Percentiles rank a stretch among this genome's conserved stretches.
These are phyloP conservation scores for Ceyx cyanopectus DNA, from an alignment of 2,113 vertebrate genomes.

Conservation along the genomic window DNA sequence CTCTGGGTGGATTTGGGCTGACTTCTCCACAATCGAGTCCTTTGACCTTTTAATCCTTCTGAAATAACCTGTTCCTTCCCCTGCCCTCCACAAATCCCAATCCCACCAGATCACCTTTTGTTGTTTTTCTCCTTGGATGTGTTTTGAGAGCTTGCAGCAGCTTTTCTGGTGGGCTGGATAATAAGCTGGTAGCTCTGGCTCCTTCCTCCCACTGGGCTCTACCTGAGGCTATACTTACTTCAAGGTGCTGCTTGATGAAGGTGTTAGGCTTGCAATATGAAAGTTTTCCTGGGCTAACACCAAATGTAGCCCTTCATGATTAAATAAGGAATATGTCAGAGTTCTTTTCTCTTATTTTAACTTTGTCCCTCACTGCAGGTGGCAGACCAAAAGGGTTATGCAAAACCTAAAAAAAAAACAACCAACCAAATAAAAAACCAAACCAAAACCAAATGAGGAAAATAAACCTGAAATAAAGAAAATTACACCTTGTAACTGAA, in stretches of 20 bases:
- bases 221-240: neutral
- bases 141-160: slow-evolving; percentile 34
- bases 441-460: neutral
- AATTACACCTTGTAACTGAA: neutral
- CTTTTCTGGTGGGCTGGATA: slow-evolving; percentile 23
- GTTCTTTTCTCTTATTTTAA: neutral
- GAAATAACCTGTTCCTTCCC: slow-evolving; percentile 59
- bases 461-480: neutral
- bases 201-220: neutral
- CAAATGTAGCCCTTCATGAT: neutral
- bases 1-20: slow-evolving; percentile 58
- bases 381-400: neutral
- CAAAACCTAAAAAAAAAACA: neutral
- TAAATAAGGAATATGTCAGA: neutral
- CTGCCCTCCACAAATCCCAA: neutral
- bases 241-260: neutral
- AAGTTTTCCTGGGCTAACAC: neutral
- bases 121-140: slow-evolving; percentile 29
- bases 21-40: slow-evolving; percentile 38
- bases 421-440: no score
- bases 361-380: neutral
- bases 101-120: neutral
- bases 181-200: neutral
- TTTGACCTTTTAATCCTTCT: slow-evolving; percentile 80
- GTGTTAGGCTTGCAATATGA: neutral